Conservation (phyloP, 1,140 invertebrate species). For the Ganaspis sp. region DNA sequence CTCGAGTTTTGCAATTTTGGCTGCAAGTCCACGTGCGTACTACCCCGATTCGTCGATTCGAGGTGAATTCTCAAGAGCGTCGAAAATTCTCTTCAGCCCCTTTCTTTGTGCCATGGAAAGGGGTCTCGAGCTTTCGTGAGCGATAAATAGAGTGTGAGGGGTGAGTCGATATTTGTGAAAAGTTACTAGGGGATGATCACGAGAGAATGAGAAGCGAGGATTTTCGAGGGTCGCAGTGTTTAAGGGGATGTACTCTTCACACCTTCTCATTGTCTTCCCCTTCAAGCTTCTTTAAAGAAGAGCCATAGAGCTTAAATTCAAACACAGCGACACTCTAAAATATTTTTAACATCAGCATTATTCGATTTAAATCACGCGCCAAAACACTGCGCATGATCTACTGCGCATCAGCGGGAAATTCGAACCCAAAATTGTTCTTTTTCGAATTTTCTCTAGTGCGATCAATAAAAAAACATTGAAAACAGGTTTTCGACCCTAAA, state of each 20-base stretch:
- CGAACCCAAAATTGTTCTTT: background rate
- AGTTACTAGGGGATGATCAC: constrained; percentile 18
- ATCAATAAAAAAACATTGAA: background rate
- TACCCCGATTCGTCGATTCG: constrained; percentile 14
- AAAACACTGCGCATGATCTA: background rate
- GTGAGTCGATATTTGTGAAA: constrained; percentile 19
- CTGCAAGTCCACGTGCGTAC: background rate
- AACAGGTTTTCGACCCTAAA: no score
- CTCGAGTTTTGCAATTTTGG: constrained; percentile 4
- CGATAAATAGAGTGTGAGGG: constrained; percentile 5
- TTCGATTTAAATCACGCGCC: background rate
- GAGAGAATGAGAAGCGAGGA: background rate
- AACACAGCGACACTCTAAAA: no score
- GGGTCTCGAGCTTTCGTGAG: constrained; percentile 16
- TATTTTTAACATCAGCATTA: no score
- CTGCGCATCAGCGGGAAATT: constrained; percentile 10
- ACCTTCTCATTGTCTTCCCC: background rate
- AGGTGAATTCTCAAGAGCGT: constrained; percentile 25
- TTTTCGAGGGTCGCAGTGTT: constrained; percentile 16
- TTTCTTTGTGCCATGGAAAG: background rate
- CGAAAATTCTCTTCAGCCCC: background rate
- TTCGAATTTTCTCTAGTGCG: background rate
- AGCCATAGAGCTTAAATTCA: background rate
- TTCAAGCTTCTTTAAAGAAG: background rate
- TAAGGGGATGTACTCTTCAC: constrained; percentile 21